These are phyloP conservation scores for Meriones psammophilus DNA, from an alignment of 2,797 vertebrate species.

Conservation along the genomic window DNA sequence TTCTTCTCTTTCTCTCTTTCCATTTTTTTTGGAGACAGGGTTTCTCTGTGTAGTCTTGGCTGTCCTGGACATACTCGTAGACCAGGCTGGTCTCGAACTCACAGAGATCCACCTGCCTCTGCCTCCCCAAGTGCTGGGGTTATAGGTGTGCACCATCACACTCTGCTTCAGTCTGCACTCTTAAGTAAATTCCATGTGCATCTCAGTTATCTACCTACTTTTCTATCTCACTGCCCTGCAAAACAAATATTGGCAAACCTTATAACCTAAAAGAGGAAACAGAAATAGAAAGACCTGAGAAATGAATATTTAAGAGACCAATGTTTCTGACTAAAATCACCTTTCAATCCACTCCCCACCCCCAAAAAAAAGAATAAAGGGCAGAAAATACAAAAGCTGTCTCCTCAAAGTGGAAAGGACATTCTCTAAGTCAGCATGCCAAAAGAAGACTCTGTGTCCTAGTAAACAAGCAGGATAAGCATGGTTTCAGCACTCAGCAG, in stretches of 20 bases:
- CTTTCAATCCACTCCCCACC: neutral
- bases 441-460: neutral
- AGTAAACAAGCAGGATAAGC: neutral
- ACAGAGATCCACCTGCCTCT: too few relatives aligned
- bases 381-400: neutral
- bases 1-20: too few relatives aligned
- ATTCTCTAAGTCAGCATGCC: neutral
- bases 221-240: neutral
- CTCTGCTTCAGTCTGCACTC: neutral
- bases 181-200: slow-evolving; percentile 12
- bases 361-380: neutral
- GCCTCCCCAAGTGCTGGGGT: too few relatives aligned
- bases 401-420: neutral
- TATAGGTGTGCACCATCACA: too few relatives aligned
- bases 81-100: too few relatives aligned
- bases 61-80: too few relatives aligned
- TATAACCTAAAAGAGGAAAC: neutral
- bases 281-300: neutral
- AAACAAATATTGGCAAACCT: neutral
- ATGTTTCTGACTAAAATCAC: slow-evolving; percentile 32
- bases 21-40: too few relatives aligned
- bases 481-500: neutral
- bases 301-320: slow-evolving; percentile 12
- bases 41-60: too few relatives aligned
- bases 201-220: slow-evolving; percentile 7